Evolutionary conservation across 2,888 invertebrate genomes (phyloP), one percentile per base, ranked within the genome.

Genomic region (Xestia rhomboidea): DNA sequence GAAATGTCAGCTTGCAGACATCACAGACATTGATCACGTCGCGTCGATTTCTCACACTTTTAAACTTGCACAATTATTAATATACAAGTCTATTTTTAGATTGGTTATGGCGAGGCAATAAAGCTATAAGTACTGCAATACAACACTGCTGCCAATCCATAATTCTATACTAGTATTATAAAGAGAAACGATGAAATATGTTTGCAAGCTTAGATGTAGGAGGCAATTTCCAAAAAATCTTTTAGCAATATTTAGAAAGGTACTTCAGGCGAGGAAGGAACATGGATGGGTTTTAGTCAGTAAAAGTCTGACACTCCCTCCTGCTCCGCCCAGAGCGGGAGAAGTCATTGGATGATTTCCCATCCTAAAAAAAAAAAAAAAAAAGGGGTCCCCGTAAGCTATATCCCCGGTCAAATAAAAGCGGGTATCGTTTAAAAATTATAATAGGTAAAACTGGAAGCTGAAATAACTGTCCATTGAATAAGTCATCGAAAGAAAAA

Each of bases 1-100:
- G 91, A 94, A 94, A 93, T 93, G 93, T 93, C 92, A 93, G 91
- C 62, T 84, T 74, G 73, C 77, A 82, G 73, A 70, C 57, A 30
- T 27, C 57, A 27, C 87, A 85, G 79, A 84, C 81, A 90, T 89
- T 89, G 89, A 92, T 89, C 91, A 90, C 87, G 88, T 79, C 73
- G 82, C 82, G 81, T 86, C 88, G 84, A 90, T 89, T 73, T 86
- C 85, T 89, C 82, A 82, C 88, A 85, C 82, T 87, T 84, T 88
- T 82, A 85, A 85, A 87, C 81, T 86, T 89, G 79, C 86, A 76
- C 83, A 89, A 88, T 88, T 79, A 86, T 86, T 80, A 86, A 85
- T 78, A 80, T 83, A 60, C 72, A 70, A 77, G 76, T 64, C 68
- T 79, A 72, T 85, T 83, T 82, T 81, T 81, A 77, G 68, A 79